Evolutionary conservation across 2,888 invertebrate genomes (phyloP).

Genomic region (Himalopsyche tibetana): DNA sequence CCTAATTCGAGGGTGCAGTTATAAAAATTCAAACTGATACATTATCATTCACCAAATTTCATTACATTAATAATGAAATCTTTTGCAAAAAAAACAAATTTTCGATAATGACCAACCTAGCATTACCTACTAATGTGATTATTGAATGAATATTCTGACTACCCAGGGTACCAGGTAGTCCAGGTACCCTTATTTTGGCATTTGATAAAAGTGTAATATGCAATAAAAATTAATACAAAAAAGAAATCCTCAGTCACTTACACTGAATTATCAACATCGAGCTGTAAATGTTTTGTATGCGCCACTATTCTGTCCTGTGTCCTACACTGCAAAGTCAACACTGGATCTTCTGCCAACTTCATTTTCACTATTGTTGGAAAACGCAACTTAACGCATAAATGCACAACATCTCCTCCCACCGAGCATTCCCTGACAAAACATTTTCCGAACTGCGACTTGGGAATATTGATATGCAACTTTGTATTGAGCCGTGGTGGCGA

Average conservation of each 20-base stretch:
- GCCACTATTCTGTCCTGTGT: slow-evolving; percentile 76
- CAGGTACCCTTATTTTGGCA: too few relatives aligned
- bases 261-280: slow-evolving; percentile 66
- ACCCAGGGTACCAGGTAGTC: too few relatives aligned
- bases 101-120: too few relatives aligned
- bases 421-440: slow-evolving; percentile 77
- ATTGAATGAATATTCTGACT: too few relatives aligned
- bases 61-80: too few relatives aligned
- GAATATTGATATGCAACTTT: slow-evolving; percentile 72
- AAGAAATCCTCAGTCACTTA: slow-evolving; percentile 48
- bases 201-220: too few relatives aligned
- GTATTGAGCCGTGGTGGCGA: slow-evolving; percentile 66
- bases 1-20: too few relatives aligned
- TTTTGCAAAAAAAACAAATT: too few relatives aligned
- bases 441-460: slow-evolving; percentile 72
- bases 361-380: slow-evolving; percentile 77
- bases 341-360: slow-evolving; percentile 74
- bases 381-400: slow-evolving; percentile 76
- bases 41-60: too few relatives aligned
- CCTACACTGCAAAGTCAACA: slow-evolving; percentile 77
- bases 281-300: slow-evolving; percentile 71
- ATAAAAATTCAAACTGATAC: too few relatives aligned
- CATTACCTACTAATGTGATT: too few relatives aligned
- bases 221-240: not conserved
- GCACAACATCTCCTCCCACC: slow-evolving; percentile 68